Conservation (phyloP, 1,140 invertebrate species). For the Drosophila chauvacae region DNA sequence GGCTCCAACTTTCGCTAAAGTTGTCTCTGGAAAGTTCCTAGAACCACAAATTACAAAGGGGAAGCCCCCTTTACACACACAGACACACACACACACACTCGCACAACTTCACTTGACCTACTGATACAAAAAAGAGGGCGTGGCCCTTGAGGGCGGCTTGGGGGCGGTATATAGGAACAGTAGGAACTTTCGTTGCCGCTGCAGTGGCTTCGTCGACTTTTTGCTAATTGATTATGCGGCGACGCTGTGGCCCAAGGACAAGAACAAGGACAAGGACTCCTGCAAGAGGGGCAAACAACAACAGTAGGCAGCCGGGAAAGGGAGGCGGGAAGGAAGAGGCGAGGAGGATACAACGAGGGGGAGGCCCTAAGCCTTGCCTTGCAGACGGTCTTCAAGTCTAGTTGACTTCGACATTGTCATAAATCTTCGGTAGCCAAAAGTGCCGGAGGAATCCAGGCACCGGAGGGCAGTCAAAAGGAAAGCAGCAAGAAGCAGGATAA, state of each 20-base stretch:
- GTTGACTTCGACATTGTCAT: constrained; percentile 47
- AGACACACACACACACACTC: background rate
- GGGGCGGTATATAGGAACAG: constrained; percentile 12
- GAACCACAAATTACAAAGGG: constrained; percentile 4
- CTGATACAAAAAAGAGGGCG: constrained; percentile 31
- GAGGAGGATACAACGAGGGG: background rate
- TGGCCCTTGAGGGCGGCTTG: background rate
- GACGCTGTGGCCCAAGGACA: constrained; percentile 45
- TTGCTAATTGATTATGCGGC: constrained; percentile 51
- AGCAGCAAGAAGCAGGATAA: constrained; percentile 15
- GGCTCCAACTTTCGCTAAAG: background rate
- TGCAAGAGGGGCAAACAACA: background rate
- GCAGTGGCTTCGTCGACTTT: constrained; percentile 1
- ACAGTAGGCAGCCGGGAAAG: background rate
- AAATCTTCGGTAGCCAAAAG: constrained; percentile 46
- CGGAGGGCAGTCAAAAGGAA: constrained; percentile 7
- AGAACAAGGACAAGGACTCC: constrained; percentile 35
- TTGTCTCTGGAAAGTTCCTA: background rate
- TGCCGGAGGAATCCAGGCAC: background rate
- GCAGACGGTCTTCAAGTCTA: constrained; percentile 48
- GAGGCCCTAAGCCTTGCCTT: background rate
- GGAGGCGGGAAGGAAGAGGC: background rate
- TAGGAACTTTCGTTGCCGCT: constrained; percentile 25
- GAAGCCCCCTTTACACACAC: background rate
- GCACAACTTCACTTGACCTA: constrained; percentile 29